Conservation (phyloP, 2,797 vertebrate species). For the Eulemur coronatus region DNA sequence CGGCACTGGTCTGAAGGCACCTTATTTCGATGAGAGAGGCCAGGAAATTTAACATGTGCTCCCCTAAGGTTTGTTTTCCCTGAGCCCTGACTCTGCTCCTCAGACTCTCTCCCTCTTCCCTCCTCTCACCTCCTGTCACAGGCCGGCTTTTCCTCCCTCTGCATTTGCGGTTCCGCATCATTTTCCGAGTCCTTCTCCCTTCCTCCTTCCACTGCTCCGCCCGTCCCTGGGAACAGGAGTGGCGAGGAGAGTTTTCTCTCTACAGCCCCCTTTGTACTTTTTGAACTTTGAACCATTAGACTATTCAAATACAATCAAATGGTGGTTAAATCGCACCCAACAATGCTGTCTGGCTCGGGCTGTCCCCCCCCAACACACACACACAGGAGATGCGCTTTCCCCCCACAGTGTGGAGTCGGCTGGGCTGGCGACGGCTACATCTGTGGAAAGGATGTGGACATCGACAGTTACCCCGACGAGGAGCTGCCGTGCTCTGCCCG, state of each 20-base stretch:
- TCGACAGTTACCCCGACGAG: slow-evolving; percentile 98
- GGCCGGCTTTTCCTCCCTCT: not conserved
- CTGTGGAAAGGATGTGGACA: slow-evolving; percentile 97
- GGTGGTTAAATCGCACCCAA: not conserved
- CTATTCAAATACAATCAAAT: not conserved
- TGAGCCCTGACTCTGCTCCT: not conserved
- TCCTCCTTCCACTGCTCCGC: not conserved
- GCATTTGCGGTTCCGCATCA: not conserved
- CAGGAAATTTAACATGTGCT: not conserved
- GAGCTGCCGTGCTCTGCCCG: slow-evolving; percentile 92
- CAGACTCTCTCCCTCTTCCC: no score
- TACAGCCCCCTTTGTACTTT: not conserved
- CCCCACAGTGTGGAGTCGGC: slow-evolving; percentile 94
- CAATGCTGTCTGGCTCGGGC: not conserved
- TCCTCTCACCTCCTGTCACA: not conserved
- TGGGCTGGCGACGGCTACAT: slow-evolving; percentile 98
- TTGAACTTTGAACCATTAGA: not conserved
- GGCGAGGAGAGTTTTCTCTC: not conserved
- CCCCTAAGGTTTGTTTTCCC: not conserved
- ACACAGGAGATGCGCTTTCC: slow-evolving; percentile 9
- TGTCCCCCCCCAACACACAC: not conserved
- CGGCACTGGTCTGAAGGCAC: not conserved
- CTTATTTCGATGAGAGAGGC: not conserved
- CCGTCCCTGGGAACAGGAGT: not conserved
- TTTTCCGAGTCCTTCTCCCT: not conserved